phyloP scores from a whole-genome alignment of 2,113 vertebrate species.

The Beaufortia kweichowensis region DNA sequence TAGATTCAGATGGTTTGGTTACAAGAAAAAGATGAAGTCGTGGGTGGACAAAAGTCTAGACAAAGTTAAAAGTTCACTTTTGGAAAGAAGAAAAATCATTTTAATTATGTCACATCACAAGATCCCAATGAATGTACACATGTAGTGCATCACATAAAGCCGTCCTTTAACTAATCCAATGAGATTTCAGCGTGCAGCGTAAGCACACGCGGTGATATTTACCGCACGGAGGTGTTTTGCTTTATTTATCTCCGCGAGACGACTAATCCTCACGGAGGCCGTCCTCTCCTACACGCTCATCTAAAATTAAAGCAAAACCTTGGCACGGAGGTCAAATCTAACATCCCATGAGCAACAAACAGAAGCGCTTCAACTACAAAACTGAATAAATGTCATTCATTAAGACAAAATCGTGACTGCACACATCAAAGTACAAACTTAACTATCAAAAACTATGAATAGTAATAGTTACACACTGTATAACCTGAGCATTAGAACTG shows the following conservation, averaged over 20 bases:
- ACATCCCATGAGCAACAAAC: background rate
- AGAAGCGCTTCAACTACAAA: background rate
- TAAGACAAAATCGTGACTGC: too few relatives aligned
- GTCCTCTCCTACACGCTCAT: conserved; percentile 9
- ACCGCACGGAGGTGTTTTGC: background rate
- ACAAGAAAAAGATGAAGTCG: background rate
- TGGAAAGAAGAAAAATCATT: too few relatives aligned
- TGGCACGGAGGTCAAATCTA: conserved; percentile 20
- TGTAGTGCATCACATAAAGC: background rate
- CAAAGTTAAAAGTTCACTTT: background rate
- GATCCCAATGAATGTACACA: background rate
- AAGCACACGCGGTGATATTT: background rate
- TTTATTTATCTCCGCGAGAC: conserved; percentile 7
- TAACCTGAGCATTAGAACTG: too few relatives aligned
- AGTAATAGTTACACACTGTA: too few relatives aligned
- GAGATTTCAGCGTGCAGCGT: background rate
- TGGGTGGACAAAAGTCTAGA: background rate
- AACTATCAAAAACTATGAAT: too few relatives aligned
- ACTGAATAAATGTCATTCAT: too few relatives aligned
- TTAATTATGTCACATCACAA: background rate
- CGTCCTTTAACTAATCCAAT: conserved; percentile 1
- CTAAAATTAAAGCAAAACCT: conserved; percentile 25
- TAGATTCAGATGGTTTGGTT: conserved; percentile 5
- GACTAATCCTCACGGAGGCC: conserved; percentile 34
- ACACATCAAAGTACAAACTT: too few relatives aligned